Base-by-base conservation (phyloP, 2,797 vertebrate species). In the Sternarchorhynchus goeldii region DNA sequence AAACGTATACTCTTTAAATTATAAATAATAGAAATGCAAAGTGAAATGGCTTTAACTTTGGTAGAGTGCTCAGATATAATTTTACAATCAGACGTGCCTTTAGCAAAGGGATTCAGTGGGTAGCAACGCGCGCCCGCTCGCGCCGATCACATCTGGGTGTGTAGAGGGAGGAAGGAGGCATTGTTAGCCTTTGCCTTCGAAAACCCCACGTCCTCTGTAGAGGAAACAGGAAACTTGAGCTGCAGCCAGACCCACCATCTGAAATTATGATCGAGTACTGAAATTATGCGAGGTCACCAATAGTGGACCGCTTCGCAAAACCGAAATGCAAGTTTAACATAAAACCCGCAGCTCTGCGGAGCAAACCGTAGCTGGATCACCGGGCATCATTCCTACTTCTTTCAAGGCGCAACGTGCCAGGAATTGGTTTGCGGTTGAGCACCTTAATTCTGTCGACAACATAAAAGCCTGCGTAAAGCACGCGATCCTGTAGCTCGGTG, bases 181-280 rank as follows among this genome's bases (percentile, higher is more conserved):
- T 81, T 82, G 76, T 83, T 83, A 36, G 64, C 82, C 68, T 20
- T 41, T 7, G 74, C 79, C 77, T 77, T 62, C 64, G 59, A 18
- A 72, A 82, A 80, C 66, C 36, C 5, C n/a, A 59, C 20, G 60
- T 67, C 64, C 57, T 80, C 69, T 71, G n/a, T 68, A 66, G 83
- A 78, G 72, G 81, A 74, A 76, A 88, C 83, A 0, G 66, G 55
- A 58, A 21, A 88, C 87, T 79, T 85, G 84, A 39, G 79, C 69
- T 77, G 74, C n/a, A 21, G 32, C 45, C 72, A 45, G 73, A 66
- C 50, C 59, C 58, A 72, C 79, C 73, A 63, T 65, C 53, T 60
- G 53, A 45, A 63, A 80, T 41, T 31, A 71, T 39, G 55, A 58
- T 58, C 57, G 53, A 34, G 3, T 3, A 16, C 7, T 10, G 10